These are phyloP conservation scores for Leptinotarsa tumamoca DNA, from an alignment of 2,888 invertebrate genomes.

Conservation along the genomic window DNA sequence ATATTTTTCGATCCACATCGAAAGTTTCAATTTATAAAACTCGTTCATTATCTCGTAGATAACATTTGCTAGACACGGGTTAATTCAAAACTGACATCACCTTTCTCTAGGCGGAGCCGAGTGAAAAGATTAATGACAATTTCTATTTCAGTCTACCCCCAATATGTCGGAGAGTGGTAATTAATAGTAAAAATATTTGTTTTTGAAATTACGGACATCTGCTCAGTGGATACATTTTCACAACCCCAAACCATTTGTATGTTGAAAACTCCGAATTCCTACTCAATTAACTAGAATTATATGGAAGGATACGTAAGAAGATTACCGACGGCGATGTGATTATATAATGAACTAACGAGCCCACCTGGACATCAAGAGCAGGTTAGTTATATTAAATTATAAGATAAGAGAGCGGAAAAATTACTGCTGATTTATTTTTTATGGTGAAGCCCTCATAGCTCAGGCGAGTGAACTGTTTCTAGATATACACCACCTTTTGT, in stretches of 20 bases:
- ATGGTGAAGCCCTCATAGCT: background rate
- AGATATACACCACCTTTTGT: too few relatives aligned
- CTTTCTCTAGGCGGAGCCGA: constrained; percentile 50
- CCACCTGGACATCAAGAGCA: background rate
- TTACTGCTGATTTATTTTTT: background rate
- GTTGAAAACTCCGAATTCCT: background rate
- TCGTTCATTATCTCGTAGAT: constrained; percentile 9
- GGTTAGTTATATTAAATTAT: background rate
- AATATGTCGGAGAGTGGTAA: constrained; percentile 45
- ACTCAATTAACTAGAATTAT: background rate
- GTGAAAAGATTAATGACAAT: constrained; percentile 51
- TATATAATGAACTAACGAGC: background rate
- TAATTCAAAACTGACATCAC: constrained; percentile 55
- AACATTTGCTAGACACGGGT: constrained; percentile 57
- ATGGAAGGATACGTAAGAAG: background rate
- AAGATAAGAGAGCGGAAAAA: background rate
- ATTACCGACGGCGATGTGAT: background rate
- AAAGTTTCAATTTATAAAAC: constrained; percentile 19
- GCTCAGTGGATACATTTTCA: background rate
- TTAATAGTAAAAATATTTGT: constrained; percentile 55
- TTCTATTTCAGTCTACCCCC: constrained; percentile 43
- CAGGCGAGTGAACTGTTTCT: too few relatives aligned
- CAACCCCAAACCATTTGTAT: background rate
- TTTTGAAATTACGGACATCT: constrained; percentile 37
- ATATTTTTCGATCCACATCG: background rate